Percentiles rank a stretch among this genome's conserved stretches.
Conservation (phyloP, 2,888 invertebrate species). For the Zelleria hepariella region DNA sequence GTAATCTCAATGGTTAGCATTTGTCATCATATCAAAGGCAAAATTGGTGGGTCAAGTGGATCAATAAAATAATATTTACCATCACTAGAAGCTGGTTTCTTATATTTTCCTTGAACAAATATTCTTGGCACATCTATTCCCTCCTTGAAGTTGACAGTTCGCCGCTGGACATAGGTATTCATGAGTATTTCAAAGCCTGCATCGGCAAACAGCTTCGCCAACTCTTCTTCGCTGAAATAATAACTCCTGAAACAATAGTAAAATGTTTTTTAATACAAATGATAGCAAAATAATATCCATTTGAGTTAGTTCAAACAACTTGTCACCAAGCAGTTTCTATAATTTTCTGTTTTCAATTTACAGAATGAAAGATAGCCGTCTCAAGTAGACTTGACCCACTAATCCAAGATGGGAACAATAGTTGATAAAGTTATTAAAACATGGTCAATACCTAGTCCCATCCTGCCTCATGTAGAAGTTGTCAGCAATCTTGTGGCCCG, state of each 20-base stretch:
- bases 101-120: constrained; percentile 93
- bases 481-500: constrained; percentile 92
- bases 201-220: constrained; percentile 74
- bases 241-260: constrained; percentile 74
- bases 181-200: constrained; percentile 79
- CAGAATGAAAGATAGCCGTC: no score
- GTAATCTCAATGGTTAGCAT: constrained; percentile 62
- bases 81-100: constrained; percentile 45
- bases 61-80: no score
- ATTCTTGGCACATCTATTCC: constrained; percentile 91
- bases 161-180: constrained; percentile 85
- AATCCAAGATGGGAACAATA: no score
- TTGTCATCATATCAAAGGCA: constrained; percentile 46
- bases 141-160: constrained; percentile 94
- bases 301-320: background rate
- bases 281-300: background rate
- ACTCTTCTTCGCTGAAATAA: constrained; percentile 83
- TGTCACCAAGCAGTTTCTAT: no score
- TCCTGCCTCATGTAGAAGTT: constrained; percentile 97
- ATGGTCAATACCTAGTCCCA: constrained; percentile 82
- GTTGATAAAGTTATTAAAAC: background rate
- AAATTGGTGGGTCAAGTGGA: background rate
- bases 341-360: no score
- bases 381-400: no score
- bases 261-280: background rate